Percentiles rank a stretch among this genome's conserved stretches.
phyloP scores from a whole-genome alignment of 2,888 invertebrate species.

The Kuschelorhynchus macadamiae region DNA sequence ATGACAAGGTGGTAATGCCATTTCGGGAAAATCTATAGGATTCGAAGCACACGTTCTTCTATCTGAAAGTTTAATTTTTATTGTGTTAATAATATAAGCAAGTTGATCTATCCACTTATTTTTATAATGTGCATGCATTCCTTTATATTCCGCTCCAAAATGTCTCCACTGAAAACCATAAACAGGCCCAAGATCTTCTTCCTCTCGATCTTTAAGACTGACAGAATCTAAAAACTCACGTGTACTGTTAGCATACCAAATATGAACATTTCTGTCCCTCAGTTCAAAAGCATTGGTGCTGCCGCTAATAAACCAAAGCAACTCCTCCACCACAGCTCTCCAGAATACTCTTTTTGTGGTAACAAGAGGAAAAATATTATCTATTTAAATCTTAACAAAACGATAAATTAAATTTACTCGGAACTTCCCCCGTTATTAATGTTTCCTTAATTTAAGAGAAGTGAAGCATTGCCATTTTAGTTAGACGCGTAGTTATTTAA shows the following conservation, averaged over 20 bases:
- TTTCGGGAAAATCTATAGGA: conserved; percentile 85
- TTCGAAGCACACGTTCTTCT: conserved; percentile 97
- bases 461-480: too few relatives aligned
- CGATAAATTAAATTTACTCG: too few relatives aligned
- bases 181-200: conserved; percentile 96
- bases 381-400: too few relatives aligned
- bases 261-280: conserved; percentile 84
- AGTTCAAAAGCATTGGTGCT: not conserved
- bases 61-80: conserved; percentile 86
- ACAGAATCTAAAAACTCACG: conserved; percentile 86
- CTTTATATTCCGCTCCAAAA: conserved; percentile 90
- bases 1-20: conserved; percentile 98
- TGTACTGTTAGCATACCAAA: conserved; percentile 97
- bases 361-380: conserved; percentile 84
- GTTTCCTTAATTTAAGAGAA: too few relatives aligned
- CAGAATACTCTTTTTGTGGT: conserved; percentile 96
- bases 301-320: conserved; percentile 90
- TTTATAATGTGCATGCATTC: too few relatives aligned
- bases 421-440: too few relatives aligned
- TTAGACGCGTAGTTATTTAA: too few relatives aligned
- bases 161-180: conserved; percentile 99
- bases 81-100: conserved; percentile 74
- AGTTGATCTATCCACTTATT: conserved; percentile 71
- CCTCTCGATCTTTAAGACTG: conserved; percentile 87
- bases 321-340: conserved; percentile 91